phyloP scores from a whole-genome alignment of 2,113 vertebrate species.

The Percina caprodes region DNA sequence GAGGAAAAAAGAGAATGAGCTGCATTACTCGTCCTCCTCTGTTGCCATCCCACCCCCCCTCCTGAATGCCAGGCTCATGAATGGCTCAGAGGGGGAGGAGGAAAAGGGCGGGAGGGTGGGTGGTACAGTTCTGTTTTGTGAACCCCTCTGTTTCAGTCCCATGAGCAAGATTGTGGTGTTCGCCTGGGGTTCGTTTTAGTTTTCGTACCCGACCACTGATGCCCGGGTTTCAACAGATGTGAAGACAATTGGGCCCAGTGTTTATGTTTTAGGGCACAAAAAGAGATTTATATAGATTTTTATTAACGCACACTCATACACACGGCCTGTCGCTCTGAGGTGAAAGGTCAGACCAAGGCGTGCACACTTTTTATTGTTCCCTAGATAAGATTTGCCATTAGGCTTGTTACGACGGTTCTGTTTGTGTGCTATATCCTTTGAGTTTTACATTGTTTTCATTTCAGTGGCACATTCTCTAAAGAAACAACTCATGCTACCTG shows the following conservation, averaged over 20 bases:
- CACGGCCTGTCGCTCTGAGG: constrained; percentile 26
- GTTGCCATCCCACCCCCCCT: constrained; percentile 3
- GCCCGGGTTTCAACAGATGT: constrained; percentile 57
- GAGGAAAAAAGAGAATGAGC: constrained; percentile 43
- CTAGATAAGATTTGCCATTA: constrained; percentile 69
- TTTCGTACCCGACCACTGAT: constrained; percentile 24
- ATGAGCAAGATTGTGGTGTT: constrained; percentile 13
- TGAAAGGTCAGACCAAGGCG: constrained; percentile 70
- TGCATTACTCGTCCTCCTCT: constrained; percentile 22
- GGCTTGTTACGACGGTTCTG: constrained; percentile 31
- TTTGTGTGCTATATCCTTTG: constrained; percentile 21
- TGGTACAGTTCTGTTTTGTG: constrained; percentile 43
- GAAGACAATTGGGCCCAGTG: constrained; percentile 40
- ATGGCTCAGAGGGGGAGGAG: constrained; percentile 26
- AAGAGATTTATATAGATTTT: constrained; percentile 46
- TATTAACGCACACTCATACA: constrained; percentile 16
- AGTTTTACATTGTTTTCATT: constrained; percentile 19
- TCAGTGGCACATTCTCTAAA: constrained; percentile 10
- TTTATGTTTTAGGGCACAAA: constrained; percentile 34
- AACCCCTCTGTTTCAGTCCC: constrained; percentile 23
- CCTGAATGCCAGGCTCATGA: constrained; percentile 56
- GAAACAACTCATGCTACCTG: background rate
- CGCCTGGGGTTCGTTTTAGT: constrained; percentile 46
- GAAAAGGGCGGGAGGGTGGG: constrained; percentile 29
- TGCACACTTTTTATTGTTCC: constrained; percentile 54